Evolutionary conservation across 2,888 invertebrate genomes (phyloP).

Genomic region (Julus scandinavius): DNA sequence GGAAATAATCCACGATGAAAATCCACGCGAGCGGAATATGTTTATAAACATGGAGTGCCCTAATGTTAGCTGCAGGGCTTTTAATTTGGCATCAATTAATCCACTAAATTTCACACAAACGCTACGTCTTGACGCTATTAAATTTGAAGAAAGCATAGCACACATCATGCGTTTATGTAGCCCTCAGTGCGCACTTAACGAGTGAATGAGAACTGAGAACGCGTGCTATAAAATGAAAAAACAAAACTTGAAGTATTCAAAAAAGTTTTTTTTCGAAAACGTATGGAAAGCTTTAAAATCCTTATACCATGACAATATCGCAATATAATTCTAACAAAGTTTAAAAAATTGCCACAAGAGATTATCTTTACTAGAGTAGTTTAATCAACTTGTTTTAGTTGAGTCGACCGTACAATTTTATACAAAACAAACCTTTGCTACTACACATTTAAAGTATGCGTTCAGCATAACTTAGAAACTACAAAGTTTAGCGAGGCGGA

Average conservation of each 20-base stretch:
- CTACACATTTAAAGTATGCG: no score
- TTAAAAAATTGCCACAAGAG: no score
- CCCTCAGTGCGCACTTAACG: background rate
- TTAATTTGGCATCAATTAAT: constrained; percentile 23
- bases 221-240: background rate
- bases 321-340: no score
- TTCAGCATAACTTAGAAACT: no score
- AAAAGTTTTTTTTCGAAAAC: background rate
- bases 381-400: no score
- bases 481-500: no score
- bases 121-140: background rate
- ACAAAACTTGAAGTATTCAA: background rate
- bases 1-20: background rate
- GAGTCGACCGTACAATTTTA: no score
- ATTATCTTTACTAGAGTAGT: no score
- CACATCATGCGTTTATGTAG: background rate
- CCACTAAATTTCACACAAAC: constrained; percentile 11
- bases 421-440: no score
- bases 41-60: no score
- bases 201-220: background rate
- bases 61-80: background rate
- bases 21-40: background rate
- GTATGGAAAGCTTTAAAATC: background rate
- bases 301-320: background rate
- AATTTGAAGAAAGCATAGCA: background rate